Conservation (phyloP, 2,113 vertebrate species). For the Neotoma lepida region DNA sequence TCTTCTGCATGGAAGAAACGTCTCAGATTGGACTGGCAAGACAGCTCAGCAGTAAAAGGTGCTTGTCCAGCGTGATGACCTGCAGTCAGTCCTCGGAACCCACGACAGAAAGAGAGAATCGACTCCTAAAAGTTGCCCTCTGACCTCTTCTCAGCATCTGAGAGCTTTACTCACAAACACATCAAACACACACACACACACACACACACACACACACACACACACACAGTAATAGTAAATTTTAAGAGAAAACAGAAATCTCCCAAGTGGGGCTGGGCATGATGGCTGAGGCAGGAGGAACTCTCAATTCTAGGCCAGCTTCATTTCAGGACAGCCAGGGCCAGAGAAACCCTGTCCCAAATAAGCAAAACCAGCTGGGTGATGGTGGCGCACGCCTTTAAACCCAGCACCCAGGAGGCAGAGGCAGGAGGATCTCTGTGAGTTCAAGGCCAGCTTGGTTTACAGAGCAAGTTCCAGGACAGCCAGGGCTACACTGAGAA, state of each 20-base stretch:
- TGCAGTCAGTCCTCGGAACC: background rate
- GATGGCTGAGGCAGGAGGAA: background rate
- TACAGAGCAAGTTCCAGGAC: background rate
- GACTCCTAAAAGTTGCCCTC: background rate
- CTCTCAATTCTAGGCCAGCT: background rate
- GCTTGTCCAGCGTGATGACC: background rate
- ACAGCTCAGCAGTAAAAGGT: background rate
- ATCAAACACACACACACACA: background rate
- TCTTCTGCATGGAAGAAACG: background rate
- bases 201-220: background rate
- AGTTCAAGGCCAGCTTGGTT: background rate
- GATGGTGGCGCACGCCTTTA: background rate
- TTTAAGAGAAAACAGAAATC: background rate
- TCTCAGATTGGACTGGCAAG: background rate
- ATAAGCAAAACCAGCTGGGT: background rate
- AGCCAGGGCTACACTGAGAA: background rate
- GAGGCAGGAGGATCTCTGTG: background rate
- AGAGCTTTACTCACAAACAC: background rate
- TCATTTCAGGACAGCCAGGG: background rate
- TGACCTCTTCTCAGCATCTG: background rate
- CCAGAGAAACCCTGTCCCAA: background rate
- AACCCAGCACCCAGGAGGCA: background rate
- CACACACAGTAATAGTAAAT: background rate
- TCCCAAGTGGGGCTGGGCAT: background rate
- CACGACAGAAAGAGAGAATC: background rate